Conservation (phyloP, 2,113 vertebrate genomes). For the Agapornis roseicollis region DNA sequence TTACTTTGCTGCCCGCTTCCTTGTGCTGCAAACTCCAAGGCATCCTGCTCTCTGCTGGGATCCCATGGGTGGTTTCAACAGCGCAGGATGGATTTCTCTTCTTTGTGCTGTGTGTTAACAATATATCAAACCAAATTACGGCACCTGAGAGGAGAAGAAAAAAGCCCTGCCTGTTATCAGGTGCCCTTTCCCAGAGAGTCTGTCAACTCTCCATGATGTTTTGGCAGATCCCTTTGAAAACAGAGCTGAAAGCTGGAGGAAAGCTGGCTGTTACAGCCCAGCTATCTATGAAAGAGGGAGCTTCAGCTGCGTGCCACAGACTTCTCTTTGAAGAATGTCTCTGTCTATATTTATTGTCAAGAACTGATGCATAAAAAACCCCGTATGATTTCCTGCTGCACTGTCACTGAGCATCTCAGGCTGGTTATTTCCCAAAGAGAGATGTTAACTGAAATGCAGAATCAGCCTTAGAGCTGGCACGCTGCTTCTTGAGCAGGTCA, state of each 20-base stretch:
- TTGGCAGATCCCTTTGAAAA: conserved; percentile 39
- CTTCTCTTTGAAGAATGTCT: background rate
- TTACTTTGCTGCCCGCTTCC: background rate
- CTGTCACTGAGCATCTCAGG: background rate
- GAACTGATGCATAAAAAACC: background rate
- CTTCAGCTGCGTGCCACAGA: background rate
- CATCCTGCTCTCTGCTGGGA: background rate
- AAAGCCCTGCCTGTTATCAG: background rate
- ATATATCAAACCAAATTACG: background rate
- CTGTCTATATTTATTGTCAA: background rate
- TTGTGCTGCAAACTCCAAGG: background rate
- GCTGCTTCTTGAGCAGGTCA: background rate
- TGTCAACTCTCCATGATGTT: conserved; percentile 18
- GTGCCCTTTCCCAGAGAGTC: conserved; percentile 15
- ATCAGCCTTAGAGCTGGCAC: background rate
- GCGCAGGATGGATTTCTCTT: background rate
- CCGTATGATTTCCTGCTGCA: background rate
- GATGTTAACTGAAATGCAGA: background rate
- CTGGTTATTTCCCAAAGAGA: background rate
- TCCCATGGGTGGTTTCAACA: background rate
- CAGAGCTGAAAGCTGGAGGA: background rate
- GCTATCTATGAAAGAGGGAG: background rate
- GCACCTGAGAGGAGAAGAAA: background rate
- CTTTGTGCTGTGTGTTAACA: background rate
- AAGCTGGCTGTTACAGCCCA: conserved; percentile 17